Base-by-base conservation (phyloP, 1,140 invertebrate genomes). In the Ostrea denselamellosa region DNA sequence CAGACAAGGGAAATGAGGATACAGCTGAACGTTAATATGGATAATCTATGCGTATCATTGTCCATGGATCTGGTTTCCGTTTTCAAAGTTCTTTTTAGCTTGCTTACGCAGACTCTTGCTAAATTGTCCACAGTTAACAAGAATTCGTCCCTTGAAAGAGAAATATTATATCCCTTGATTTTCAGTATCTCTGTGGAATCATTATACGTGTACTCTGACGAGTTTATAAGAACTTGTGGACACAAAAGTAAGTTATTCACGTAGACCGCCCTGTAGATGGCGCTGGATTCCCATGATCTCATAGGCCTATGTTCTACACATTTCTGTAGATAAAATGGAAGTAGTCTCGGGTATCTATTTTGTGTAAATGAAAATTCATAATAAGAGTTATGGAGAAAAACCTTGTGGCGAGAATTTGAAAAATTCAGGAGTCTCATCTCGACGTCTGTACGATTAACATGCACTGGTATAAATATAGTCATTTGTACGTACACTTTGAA, bases 1-100 rank as follows among this genome's bases (percentile, higher is more conserved):
- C 88, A 86, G 12, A 87, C 0, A 9, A 89, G n/a, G 7, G 88
- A 89, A 8, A 89, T 22, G 9, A 82, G 71, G 9, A 86, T 81
- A 28, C 88, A 89, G 12, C 85, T 65, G 17, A 84, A 28, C 7
- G 85, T 86, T 10, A 86, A 25, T 0, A 86, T 25, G 9, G 53
- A 25, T 34, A 83, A 52, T 12, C 58, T 22, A 14, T 28, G 52
- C 2, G 10, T 28, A 2, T 17, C 19, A 83, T 53, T 19, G 14
- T 44, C 62, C 28, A 54, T 17, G 52, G 9, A 0, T 19, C 12
- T 9, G 3, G 0, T 17, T 3, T 62, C n/a, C 5, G 2, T 25
- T 8, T 19, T 52, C 1, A 17, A 77, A 28, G 25, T 28, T 12
- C 25, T 77, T 9, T 22, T 53, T 10, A 77, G 54, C 54, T 44